A percentile compares a stretch with the other conserved stretches of the same genome.
Conservation (phyloP, 2,113 vertebrate genomes). For the Oxygymnocypris stewartii region DNA sequence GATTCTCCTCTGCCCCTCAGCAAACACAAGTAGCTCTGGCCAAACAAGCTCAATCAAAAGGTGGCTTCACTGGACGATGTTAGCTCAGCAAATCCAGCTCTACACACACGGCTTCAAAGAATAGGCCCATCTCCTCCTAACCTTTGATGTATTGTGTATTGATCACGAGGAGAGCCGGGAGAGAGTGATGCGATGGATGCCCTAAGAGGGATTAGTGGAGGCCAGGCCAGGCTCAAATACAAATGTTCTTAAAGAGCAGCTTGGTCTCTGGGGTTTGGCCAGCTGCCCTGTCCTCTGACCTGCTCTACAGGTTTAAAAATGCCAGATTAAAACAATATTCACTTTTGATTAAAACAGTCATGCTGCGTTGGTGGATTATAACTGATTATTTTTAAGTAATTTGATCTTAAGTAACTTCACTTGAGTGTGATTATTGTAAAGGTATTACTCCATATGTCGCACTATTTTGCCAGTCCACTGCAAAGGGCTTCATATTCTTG, state of each 20-base stretch:
- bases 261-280: conserved; percentile 32
- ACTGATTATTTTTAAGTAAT: background rate
- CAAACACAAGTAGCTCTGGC: conserved; percentile 88
- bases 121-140: conserved; percentile 82
- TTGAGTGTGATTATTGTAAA: background rate
- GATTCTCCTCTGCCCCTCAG: conserved; percentile 83
- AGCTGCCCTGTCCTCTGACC: conserved; percentile 1
- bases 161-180: conserved; percentile 77
- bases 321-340: background rate
- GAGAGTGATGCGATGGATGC: conserved; percentile 60
- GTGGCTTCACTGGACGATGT: conserved; percentile 77
- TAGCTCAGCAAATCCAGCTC: conserved; percentile 85
- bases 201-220: conserved; percentile 60
- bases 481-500: background rate
- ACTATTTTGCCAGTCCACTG: background rate
- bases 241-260: conserved; percentile 58
- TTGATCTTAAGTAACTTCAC: background rate
- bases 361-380: background rate
- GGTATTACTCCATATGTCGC: background rate
- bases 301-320: conserved; percentile 6
- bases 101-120: conserved; percentile 88
- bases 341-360: background rate
- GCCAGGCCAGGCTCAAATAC: conserved; percentile 67
- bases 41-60: conserved; percentile 90
- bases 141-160: conserved; percentile 83